Evolutionary conservation across 2,888 invertebrate genomes (phyloP).

Genomic region (Drosophila sordidapex): DNA sequence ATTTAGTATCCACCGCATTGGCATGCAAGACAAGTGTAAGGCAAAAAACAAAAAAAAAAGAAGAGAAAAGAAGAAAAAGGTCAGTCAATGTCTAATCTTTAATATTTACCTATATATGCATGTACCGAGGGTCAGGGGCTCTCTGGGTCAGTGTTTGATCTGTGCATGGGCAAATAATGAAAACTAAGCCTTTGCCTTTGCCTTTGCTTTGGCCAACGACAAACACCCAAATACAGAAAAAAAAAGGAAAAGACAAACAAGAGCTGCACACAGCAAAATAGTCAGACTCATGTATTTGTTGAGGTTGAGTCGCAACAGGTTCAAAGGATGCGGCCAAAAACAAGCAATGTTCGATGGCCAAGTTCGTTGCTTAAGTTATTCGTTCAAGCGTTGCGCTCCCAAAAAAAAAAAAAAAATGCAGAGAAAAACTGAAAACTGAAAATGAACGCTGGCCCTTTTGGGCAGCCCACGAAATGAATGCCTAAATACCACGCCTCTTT

Average conservation of each 20-base stretch:
- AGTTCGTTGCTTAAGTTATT: conserved; percentile 65
- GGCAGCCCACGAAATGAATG: conserved; percentile 70
- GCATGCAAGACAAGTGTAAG: conserved; percentile 65
- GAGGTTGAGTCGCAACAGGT: conserved; percentile 74
- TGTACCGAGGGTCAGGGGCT: conserved; percentile 40
- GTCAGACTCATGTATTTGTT: conserved; percentile 67
- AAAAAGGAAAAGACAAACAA: conserved; percentile 57
- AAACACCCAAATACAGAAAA: conserved; percentile 13
- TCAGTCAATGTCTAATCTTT: conserved; percentile 63
- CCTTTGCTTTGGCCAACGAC: conserved; percentile 26
- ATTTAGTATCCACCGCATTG: conserved; percentile 70
- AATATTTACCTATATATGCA: conserved; percentile 53
- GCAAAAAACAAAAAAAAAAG: conserved; percentile 32
- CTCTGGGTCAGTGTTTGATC: conserved; percentile 71
- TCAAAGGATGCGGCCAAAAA: conserved; percentile 74
- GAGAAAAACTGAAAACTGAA: conserved; percentile 34
- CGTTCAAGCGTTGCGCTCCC: conserved; percentile 36
- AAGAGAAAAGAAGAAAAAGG: conserved; percentile 48
- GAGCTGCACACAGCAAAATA: conserved; percentile 39
- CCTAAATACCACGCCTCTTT: conserved; percentile 72
- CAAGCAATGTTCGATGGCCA: conserved; percentile 18
- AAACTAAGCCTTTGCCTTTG: conserved; percentile 57
- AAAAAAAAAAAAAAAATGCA: conserved; percentile 7
- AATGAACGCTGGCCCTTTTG: conserved; percentile 74
- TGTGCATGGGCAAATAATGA: conserved; percentile 70